Evolutionary conservation across 2,888 invertebrate genomes (phyloP).

Genomic region (Plebejus melissa): DNA sequence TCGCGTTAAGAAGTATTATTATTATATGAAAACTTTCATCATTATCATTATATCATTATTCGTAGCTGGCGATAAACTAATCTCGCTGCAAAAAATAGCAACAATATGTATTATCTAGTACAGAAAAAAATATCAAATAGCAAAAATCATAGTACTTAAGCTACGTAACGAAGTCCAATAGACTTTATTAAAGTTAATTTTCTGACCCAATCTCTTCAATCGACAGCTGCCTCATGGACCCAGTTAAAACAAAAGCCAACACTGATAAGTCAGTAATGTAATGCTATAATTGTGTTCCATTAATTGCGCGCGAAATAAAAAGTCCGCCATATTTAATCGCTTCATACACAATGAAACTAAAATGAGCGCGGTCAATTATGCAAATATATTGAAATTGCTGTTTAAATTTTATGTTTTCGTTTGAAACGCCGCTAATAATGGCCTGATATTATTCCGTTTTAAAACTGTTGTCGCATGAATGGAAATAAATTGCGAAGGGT

Average conservation of each 20-base stretch:
- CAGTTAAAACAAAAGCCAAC: not conserved
- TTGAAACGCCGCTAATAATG: slow-evolving; percentile 13
- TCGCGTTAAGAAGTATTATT: too few species aligned
- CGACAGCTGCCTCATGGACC: not conserved
- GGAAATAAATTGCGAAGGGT: not conserved
- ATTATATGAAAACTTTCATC: too few species aligned
- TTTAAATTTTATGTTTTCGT: slow-evolving; percentile 28
- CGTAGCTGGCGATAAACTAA: too few species aligned
- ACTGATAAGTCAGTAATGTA: slow-evolving; percentile 10
- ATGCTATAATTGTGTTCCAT: not conserved
- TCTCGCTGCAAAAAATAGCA: too few species aligned
- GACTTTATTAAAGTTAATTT: not conserved
- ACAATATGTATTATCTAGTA: too few species aligned
- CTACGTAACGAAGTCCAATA: not conserved
- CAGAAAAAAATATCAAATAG: not conserved
- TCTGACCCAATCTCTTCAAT: not conserved
- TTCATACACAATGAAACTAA: slow-evolving; percentile 26
- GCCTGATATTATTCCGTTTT: slow-evolving; percentile 16
- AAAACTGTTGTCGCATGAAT: slow-evolving; percentile 4
- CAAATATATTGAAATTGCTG: slow-evolving; percentile 28
- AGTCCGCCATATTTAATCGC: slow-evolving; percentile 21
- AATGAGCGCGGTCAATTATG: slow-evolving; percentile 27
- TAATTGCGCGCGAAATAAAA: slow-evolving; percentile 22
- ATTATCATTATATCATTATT: too few species aligned
- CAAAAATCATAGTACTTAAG: not conserved